phyloP scores from a whole-genome alignment of 2,113 vertebrate species.

The Ctenodactylus gundi region DNA sequence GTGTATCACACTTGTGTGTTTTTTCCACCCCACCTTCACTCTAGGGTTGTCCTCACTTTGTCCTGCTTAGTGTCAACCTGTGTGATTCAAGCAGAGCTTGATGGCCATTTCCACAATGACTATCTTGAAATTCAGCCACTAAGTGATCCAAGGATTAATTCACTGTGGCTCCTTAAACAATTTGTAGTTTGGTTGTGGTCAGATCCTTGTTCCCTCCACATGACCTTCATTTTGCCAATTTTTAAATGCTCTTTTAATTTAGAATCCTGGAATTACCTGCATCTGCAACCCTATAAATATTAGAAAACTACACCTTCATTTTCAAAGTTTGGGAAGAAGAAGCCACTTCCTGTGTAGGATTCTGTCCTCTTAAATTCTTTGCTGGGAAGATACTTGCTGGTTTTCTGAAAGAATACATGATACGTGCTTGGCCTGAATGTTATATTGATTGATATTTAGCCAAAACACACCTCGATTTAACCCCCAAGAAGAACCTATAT shows the following conservation, averaged over 20 bases:
- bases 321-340: background rate
- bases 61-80: background rate
- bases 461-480: background rate
- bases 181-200: background rate
- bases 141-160: background rate
- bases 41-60: background rate
- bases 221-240: background rate
- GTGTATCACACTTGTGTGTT: background rate
- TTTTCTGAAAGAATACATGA: background rate
- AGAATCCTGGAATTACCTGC: background rate
- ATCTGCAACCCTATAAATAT: background rate
- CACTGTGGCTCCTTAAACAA: background rate
- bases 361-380: too few relatives aligned
- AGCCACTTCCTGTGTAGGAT: background rate
- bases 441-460: background rate
- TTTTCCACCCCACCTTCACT: background rate
- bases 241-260: background rate
- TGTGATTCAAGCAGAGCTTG: background rate
- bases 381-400: background rate
- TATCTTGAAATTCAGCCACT: background rate
- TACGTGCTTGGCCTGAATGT: background rate
- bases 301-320: background rate
- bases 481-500: background rate
- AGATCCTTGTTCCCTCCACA: background rate
- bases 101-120: background rate